Evolutionary conservation across 1,140 invertebrate species (phyloP).

Genomic region (Diachasmimorpha longicaudata): DNA sequence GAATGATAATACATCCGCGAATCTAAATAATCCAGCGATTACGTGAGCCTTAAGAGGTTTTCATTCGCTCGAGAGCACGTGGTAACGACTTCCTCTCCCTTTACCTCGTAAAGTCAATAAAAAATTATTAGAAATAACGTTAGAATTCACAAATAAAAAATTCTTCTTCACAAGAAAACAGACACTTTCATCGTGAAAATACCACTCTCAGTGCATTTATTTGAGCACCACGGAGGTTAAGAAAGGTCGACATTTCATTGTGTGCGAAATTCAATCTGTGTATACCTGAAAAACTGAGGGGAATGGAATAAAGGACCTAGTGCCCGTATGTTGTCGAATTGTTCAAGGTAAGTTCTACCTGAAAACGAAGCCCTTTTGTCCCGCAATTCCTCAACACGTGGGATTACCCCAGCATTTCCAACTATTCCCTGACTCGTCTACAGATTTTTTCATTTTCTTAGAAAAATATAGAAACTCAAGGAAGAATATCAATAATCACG

Average conservation of each 20-base stretch:
- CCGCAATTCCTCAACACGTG: not conserved
- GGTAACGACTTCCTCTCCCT: too few species aligned
- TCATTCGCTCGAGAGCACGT: too few species aligned
- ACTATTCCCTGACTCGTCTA: too few species aligned
- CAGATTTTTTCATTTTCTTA: too few species aligned
- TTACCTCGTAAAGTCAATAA: too few species aligned
- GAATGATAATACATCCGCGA: not conserved
- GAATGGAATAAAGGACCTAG: constrained; percentile 17
- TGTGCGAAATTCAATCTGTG: constrained; percentile 39
- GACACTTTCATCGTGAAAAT: not conserved
- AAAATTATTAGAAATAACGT: too few species aligned
- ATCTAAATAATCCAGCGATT: not conserved
- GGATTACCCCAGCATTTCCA: not conserved
- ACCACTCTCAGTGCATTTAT: not conserved
- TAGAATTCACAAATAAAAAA: not conserved
- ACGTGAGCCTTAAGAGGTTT: not conserved
- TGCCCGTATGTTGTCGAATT: not conserved
- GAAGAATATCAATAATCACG: too few species aligned
- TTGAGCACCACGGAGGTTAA: constrained; percentile 20
- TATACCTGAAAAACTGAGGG: constrained; percentile 26
- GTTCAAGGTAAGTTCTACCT: not conserved
- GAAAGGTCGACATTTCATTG: constrained; percentile 37
- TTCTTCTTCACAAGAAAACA: not conserved
- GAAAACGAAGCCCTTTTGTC: not conserved
- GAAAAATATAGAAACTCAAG: too few species aligned